A percentile compares a stretch with the other conserved stretches of the same genome.
These are phyloP conservation scores for Peromyscus melanophrys DNA, from an alignment of 2,797 vertebrate species.

Conservation along the genomic window DNA sequence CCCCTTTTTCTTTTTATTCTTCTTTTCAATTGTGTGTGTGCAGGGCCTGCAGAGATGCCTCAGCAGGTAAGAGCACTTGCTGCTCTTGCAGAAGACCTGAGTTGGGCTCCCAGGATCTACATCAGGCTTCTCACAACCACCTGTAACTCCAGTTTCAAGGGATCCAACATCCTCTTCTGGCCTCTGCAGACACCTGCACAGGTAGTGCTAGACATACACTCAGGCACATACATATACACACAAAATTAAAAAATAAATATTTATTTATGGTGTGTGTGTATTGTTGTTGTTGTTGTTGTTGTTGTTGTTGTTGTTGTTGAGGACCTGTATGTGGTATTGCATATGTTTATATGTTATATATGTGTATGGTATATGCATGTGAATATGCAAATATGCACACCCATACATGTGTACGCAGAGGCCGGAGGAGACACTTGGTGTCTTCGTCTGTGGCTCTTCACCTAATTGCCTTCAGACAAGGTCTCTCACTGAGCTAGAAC, in stretches of 20 bases:
- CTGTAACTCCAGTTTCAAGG: background rate
- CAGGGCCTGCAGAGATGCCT: background rate
- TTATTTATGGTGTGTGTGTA: background rate
- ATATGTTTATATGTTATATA: background rate
- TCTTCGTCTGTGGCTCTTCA: background rate
- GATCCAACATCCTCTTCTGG: background rate
- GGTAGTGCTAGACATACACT: background rate
- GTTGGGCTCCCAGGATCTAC: background rate
- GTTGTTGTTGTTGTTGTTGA: no score
- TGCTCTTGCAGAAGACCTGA: background rate
- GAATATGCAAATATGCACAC: background rate
- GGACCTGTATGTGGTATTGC: background rate
- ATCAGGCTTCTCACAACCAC: background rate
- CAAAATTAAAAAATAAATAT: background rate
- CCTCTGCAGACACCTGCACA: background rate
- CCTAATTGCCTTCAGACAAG: background rate
- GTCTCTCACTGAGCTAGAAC: background rate
- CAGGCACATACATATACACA: background rate
- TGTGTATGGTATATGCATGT: background rate
- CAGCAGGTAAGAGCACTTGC: background rate
- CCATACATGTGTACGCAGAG: background rate
- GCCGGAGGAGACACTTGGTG: background rate
- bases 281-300: no score
- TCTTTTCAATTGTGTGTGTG: background rate
- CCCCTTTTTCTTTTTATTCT: background rate